Evolutionary conservation across 2,888 invertebrate genomes (phyloP), one percentile per base, ranked within the genome.

Genomic region (Noctuana brunneofusca): DNA sequence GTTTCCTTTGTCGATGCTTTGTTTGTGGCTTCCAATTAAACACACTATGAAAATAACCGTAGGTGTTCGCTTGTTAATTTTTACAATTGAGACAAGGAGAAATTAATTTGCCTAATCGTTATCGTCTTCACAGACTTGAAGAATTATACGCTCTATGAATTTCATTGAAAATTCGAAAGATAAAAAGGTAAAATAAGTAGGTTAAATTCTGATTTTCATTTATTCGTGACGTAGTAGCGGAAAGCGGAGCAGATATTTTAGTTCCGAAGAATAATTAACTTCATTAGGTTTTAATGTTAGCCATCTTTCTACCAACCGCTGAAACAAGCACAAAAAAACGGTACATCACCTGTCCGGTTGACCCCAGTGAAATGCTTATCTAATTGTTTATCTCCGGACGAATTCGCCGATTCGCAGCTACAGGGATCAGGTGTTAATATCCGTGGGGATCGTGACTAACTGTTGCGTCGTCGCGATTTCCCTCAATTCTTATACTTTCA

Each of bases 311-410:
- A 41, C 14, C 38, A 16, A 41, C 14, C 1, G 38, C 14, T 16
- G 14, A 14, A 38, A 3, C 14, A 38, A 41, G 16, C 4, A 16
- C 49, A 49, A 18, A 69, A 74, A 79, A 83, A 79, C 83, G 79
- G 85, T 82, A 84, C 72, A 79, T 67, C 76, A 62, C 54, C 49
- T 62, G 59, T 53, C 55, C 55, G 22, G 14, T 76, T 83, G 87
- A 89, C 86, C 87, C 77, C 62, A 76, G 80, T 80, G 79, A 84
- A 87, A 84, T 68, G 87, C 87, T 86, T 84, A 77, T 72, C 83
- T 80, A 89, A 90, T 89, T 80, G 83, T 79, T 90, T 89, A 73
- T 84, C 76, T 75, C 83, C 88, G 86, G 85, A 78, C 74, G 78
- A 78, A 70, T 71, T 74, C 69, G 71, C 68, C 73, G 71, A 75